These are phyloP conservation scores for Drosophila pseudoananassae DNA, from an alignment of 1,140 invertebrate genomes.

Conservation along the genomic window DNA sequence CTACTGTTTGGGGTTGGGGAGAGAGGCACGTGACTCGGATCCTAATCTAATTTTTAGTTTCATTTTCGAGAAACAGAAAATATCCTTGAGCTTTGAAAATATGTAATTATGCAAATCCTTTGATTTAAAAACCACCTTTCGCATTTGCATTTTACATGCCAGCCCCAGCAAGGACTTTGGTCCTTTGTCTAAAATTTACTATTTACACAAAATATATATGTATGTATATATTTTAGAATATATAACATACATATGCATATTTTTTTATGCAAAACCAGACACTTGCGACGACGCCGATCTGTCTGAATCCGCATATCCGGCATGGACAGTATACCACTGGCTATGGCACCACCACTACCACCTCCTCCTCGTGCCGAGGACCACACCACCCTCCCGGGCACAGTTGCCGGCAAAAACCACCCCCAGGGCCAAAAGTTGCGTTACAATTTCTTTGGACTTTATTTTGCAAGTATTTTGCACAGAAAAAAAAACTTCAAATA, in stretches of 20 bases:
- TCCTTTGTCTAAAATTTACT: background rate
- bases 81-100: background rate
- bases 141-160: background rate
- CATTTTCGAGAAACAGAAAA: background rate
- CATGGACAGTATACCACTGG: slow-evolving; percentile 7
- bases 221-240: background rate
- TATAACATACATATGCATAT: background rate
- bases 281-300: slow-evolving; percentile 72
- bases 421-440: slow-evolving; percentile 42
- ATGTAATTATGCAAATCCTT: background rate
- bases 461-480: slow-evolving; percentile 23
- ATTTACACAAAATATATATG: background rate
- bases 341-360: background rate
- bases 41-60: background rate
- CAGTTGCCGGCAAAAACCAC: slow-evolving; percentile 53
- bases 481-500: background rate
- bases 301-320: slow-evolving; percentile 52
- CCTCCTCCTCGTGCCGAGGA: background rate
- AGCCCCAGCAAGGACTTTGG: background rate
- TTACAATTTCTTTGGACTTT: slow-evolving; percentile 51
- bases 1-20: slow-evolving; percentile 26
- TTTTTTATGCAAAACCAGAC: slow-evolving; percentile 33
- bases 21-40: slow-evolving; percentile 1
- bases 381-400: slow-evolving; percentile 19
- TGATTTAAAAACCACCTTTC: background rate